Conservation (phyloP, 2,888 invertebrate genomes). For the Caprella mutica region DNA sequence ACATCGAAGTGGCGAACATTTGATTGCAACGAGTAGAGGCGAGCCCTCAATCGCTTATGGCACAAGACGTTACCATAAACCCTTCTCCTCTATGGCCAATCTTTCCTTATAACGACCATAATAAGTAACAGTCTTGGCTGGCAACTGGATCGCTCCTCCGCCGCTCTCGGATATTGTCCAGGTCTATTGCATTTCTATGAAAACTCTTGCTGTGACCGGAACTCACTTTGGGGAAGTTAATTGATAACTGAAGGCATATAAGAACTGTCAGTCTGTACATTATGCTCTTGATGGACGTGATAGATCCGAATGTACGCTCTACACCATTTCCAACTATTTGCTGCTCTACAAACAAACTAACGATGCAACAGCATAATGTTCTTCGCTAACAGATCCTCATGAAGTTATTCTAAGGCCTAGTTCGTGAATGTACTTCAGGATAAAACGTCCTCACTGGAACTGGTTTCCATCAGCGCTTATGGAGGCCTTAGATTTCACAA, state of each 20-base stretch:
- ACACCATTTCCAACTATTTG: conserved; percentile 7
- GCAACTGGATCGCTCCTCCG: not conserved
- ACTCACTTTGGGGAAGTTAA: not conserved
- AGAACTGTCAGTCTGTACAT: conserved; percentile 11
- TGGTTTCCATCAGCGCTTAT: too few species aligned
- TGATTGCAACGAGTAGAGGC: not conserved
- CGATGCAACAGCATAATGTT: too few species aligned
- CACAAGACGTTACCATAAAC: conserved; percentile 10
- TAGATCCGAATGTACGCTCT: conserved; percentile 6
- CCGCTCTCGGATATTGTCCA: not conserved
- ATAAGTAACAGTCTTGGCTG: conserved; percentile 2
- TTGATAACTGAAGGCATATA: conserved; percentile 8
- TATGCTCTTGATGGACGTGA: conserved; percentile 8
- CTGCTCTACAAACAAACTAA: too few species aligned
- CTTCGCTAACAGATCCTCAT: too few species aligned
- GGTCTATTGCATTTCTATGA: not conserved
- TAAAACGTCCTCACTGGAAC: too few species aligned
- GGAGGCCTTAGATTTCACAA: too few species aligned
- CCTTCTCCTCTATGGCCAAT: conserved; percentile 11
- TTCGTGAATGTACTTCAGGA: too few species aligned
- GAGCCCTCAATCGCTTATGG: conserved; percentile 8
- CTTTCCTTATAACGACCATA: conserved; percentile 12
- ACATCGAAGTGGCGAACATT: not conserved
- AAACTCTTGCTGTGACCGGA: not conserved
- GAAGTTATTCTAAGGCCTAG: too few species aligned